These are phyloP conservation scores for Drosophila pandora DNA, from an alignment of 1,140 invertebrate genomes.

Conservation along the genomic window DNA sequence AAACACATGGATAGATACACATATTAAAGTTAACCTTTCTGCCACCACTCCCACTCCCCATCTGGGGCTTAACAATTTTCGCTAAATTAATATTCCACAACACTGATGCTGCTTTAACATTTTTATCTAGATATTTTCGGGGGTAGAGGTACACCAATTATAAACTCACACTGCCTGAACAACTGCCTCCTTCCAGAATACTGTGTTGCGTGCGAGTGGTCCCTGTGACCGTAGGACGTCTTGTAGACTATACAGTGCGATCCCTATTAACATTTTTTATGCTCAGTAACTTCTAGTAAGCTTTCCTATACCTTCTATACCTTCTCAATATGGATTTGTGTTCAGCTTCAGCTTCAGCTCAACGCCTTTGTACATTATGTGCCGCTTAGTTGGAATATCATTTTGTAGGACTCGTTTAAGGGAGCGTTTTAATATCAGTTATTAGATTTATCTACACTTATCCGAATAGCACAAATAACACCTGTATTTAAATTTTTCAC, in stretches of 20 bases:
- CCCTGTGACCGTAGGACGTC: conserved; percentile 54
- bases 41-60: conserved; percentile 1
- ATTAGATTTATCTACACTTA: conserved; percentile 61
- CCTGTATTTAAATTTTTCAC: conserved; percentile 81
- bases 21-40: conserved; percentile 10
- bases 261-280: conserved; percentile 8
- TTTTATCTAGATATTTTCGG: conserved; percentile 28
- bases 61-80: neutral
- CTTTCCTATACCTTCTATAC: conserved; percentile 29
- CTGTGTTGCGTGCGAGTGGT: conserved; percentile 39
- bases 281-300: conserved; percentile 16
- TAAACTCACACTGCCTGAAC: conserved; percentile 33
- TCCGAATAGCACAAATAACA: conserved; percentile 79
- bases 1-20: conserved; percentile 64
- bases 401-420: conserved; percentile 39
- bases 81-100: neutral
- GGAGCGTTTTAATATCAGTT: conserved; percentile 38
- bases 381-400: conserved; percentile 54
- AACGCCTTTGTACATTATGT: conserved; percentile 65
- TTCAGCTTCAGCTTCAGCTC: neutral
- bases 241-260: conserved; percentile 48
- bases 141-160: conserved; percentile 52
- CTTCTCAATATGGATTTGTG: conserved; percentile 51
- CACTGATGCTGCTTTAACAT: conserved; percentile 48
- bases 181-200: neutral